Evolutionary conservation across 2,888 invertebrate genomes (phyloP).

Genomic region (Euphydryas editha): DNA sequence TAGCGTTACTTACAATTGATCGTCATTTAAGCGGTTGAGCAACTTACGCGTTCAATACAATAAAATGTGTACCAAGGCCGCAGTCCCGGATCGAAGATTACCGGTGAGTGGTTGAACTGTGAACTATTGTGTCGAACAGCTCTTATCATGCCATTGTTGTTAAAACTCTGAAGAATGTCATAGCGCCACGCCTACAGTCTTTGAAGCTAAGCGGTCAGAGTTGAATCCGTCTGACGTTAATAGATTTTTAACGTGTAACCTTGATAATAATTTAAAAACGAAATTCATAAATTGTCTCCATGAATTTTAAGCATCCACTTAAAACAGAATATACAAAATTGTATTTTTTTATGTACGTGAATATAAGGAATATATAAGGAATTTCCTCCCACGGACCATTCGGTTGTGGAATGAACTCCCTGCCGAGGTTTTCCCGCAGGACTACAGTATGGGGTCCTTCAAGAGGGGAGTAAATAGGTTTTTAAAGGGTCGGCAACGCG

Average conservation of each 20-base stretch:
- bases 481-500: too few species aligned
- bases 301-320: neutral
- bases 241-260: slow-evolving; percentile 41
- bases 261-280: slow-evolving; percentile 37
- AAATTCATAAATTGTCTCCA: slow-evolving; percentile 1
- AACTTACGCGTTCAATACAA: slow-evolving; percentile 61
- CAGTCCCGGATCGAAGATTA: slow-evolving; percentile 72
- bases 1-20: slow-evolving; percentile 33
- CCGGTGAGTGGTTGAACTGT: slow-evolving; percentile 75
- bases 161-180: slow-evolving; percentile 73
- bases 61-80: slow-evolving; percentile 73
- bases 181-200: slow-evolving; percentile 62
- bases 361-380: too few species aligned
- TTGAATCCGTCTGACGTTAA: slow-evolving; percentile 47
- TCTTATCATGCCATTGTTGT: slow-evolving; percentile 58
- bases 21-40: slow-evolving; percentile 51
- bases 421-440: too few species aligned
- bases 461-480: too few species aligned
- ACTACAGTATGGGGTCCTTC: too few species aligned
- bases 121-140: slow-evolving; percentile 70
- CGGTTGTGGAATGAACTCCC: too few species aligned
- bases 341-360: neutral
- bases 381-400: neutral
- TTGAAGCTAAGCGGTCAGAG: slow-evolving; percentile 53
- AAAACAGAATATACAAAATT: neutral